Evolutionary conservation across 2,113 vertebrate genomes (phyloP), one percentile per base, ranked within the genome.

Genomic region (Lepisosteus oculatus): DNA sequence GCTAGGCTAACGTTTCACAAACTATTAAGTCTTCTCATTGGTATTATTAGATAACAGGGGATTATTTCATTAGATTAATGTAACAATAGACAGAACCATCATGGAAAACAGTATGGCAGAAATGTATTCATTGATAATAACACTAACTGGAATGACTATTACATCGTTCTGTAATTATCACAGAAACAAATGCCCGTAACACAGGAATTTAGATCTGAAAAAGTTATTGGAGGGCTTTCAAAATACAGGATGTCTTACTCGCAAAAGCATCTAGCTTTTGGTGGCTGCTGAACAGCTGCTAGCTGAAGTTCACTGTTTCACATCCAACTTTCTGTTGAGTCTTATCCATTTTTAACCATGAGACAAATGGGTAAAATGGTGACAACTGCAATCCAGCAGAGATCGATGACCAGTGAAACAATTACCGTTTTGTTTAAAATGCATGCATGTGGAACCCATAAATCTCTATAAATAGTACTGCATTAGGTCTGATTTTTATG

Each of bases 41-140:
- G 47, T 51, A 51, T 51, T 51, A 51, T 51, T 51, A 51, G 47
- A 51, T 51, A 73, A 66, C 77, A 67, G 67, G 62, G 71, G 71
- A 79, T 78, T 76, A 75, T 76, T 75, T 71, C 73, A 83, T 76
- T 77, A 75, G 69, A 70, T 63, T 80, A 79, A 82, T 83, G 78
- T 59, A 74, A 29, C 29, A 29, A 29, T 29, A 29, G 29, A 29
- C 29, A 29, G 29, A 29, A 29, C 29, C 29, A 29, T 29, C 29
- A 29, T 29, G 29, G 29, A 29, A 29, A 29, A 29, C 29, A 29
- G 29, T 29, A 29, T 29, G 29, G 29, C 29, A 29, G 29, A 29
- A 29, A 29, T 29, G 29, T 2, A 29, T 29, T 29, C 29, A 29
- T 29, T 29, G 29, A 29, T 29, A 29, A 29, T 29, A 29, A 29